Evolutionary conservation across 2,888 invertebrate genomes (phyloP).

Genomic region (Synanthedon andrenaeformis): DNA sequence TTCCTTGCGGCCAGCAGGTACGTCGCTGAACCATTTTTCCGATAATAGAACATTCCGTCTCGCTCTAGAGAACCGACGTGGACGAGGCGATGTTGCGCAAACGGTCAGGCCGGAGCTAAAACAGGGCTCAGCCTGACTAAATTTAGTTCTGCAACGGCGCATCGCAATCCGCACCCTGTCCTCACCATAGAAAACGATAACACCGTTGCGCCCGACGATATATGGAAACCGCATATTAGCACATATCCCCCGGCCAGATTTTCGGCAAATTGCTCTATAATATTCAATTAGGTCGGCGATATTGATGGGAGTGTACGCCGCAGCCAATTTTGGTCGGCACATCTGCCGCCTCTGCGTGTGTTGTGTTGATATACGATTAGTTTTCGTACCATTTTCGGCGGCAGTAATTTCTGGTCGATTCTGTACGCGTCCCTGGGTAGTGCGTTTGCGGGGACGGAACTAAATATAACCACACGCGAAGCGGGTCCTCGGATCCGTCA

Average conservation of each 20-base stretch:
- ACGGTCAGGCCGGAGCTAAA: constrained; percentile 49
- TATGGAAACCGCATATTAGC: constrained; percentile 60
- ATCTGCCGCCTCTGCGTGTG: constrained; percentile 47
- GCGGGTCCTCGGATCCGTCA: constrained; percentile 32
- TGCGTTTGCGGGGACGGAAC: constrained; percentile 39
- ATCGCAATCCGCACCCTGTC: constrained; percentile 38
- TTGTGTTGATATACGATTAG: constrained; percentile 59
- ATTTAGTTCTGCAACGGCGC: constrained; percentile 64
- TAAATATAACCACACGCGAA: constrained; percentile 39
- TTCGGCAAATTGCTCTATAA: constrained; percentile 68
- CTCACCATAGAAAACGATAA: constrained; percentile 60
- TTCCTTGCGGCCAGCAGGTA: too few relatives aligned
- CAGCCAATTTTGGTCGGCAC: constrained; percentile 62
- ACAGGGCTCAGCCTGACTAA: constrained; percentile 42
- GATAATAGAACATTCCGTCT: constrained; percentile 57
- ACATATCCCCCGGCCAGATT: constrained; percentile 48
- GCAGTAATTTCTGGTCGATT: constrained; percentile 6
- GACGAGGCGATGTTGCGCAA: constrained; percentile 47
- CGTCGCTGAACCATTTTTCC: constrained; percentile 39
- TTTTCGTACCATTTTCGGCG: constrained; percentile 31
- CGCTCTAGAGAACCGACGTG: constrained; percentile 18
- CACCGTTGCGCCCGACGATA: constrained; percentile 43
- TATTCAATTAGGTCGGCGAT: constrained; percentile 65
- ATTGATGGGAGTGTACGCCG: constrained; percentile 49
- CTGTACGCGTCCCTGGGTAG: constrained; percentile 45